A percentile compares a stretch with the other conserved stretches of the same genome.
Evolutionary conservation across 2,888 invertebrate species (phyloP).

Genomic region (Xestoiulus laeticollis): DNA sequence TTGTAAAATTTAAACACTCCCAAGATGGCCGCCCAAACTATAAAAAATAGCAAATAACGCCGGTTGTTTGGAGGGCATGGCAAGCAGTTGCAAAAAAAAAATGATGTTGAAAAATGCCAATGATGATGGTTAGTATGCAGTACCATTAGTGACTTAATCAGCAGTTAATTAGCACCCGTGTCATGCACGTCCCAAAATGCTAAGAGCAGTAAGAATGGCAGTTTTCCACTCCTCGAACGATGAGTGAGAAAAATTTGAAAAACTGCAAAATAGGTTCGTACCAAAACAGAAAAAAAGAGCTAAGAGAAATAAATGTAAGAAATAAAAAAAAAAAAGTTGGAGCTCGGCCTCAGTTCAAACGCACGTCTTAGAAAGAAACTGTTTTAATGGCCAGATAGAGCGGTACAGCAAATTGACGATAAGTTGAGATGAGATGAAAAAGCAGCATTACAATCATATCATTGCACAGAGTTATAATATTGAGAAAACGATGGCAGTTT

Average conservation of each 20-base stretch:
- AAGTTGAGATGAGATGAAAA: slow-evolving; percentile 19
- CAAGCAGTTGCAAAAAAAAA: slow-evolving; percentile 16
- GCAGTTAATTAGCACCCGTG: not conserved
- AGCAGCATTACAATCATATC: slow-evolving; percentile 28
- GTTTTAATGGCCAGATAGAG: slow-evolving; percentile 32
- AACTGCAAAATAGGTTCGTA: not conserved
- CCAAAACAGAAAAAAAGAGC: not conserved
- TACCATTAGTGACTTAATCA: not conserved
- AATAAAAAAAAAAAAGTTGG: not conserved
- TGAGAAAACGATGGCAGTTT: slow-evolving; percentile 1
- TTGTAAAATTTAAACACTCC: not conserved
- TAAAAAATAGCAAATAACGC: not conserved
- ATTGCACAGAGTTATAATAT: slow-evolving; percentile 27
- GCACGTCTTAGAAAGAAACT: not conserved
- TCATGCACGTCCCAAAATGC: slow-evolving; percentile 16
- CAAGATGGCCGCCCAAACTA: not conserved
- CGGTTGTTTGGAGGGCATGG: slow-evolving; percentile 21
- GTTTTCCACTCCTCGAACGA: not conserved
- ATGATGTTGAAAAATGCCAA: not conserved
- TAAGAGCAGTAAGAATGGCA: not conserved
- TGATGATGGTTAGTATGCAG: not conserved
- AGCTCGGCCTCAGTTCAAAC: slow-evolving; percentile 15
- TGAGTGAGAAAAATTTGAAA: not conserved
- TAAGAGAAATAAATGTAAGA: not conserved
- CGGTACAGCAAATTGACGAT: slow-evolving; percentile 18